phyloP scores from a whole-genome alignment of 2,797 vertebrate genomes.

The Channallabes apus region DNA sequence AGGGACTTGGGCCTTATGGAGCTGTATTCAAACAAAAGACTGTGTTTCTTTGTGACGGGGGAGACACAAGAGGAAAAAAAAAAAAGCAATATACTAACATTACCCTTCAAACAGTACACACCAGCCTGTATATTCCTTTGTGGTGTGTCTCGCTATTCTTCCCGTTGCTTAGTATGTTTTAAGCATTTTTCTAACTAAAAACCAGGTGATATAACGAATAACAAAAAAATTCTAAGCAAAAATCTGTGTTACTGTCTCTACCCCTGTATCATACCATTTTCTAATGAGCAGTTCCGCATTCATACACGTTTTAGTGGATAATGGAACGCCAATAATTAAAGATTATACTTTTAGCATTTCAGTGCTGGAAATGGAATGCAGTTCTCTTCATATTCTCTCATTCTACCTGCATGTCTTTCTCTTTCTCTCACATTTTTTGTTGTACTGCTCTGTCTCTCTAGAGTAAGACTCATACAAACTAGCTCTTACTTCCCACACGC shows the following conservation, averaged over 20 bases:
- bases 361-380: background rate
- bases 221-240: background rate
- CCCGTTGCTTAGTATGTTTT: background rate
- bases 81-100: slow-evolving; percentile 64
- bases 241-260: background rate
- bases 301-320: background rate
- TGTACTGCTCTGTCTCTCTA: slow-evolving; percentile 19
- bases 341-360: background rate
- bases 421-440: background rate
- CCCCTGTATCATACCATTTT: background rate
- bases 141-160: slow-evolving; percentile 1
- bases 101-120: slow-evolving; percentile 56
- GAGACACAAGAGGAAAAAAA: slow-evolving; percentile 42
- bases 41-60: slow-evolving; percentile 42
- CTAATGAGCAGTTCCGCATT: background rate
- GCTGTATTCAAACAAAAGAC: slow-evolving; percentile 60
- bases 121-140: slow-evolving; percentile 20
- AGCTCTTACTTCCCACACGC: slow-evolving; percentile 3
- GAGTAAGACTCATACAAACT: slow-evolving; percentile 34
- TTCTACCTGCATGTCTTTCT: background rate
- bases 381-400: background rate
- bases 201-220: background rate
- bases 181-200: background rate
- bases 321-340: background rate
- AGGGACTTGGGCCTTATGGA: slow-evolving; percentile 24